Conservation (phyloP, 2,888 invertebrate species). For the Saturnia japonica region DNA sequence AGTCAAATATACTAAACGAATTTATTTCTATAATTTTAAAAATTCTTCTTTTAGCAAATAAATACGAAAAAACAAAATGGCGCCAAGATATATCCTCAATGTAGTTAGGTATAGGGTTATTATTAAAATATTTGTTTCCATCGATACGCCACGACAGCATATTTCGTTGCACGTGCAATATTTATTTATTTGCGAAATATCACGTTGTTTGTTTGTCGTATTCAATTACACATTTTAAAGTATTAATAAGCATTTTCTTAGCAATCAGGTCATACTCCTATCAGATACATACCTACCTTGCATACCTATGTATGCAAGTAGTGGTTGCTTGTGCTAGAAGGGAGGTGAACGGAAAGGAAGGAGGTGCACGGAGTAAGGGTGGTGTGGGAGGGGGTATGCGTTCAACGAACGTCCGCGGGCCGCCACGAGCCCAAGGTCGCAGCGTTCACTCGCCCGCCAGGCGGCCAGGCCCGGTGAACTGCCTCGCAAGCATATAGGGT, state of each 20-base stretch:
- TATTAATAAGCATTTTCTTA: constrained; percentile 48
- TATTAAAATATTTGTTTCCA: not conserved
- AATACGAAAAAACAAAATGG: not conserved
- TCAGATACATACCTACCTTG: no score
- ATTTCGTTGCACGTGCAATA: not conserved
- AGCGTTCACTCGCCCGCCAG: constrained; percentile 62
- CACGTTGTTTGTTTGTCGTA: not conserved
- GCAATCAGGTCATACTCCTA: constrained; percentile 66
- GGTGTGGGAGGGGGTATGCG: constrained; percentile 52
- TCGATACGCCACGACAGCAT: not conserved
- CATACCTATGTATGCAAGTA: no score
- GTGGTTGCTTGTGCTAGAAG: constrained; percentile 30
- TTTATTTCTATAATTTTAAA: no score
- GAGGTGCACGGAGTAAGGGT: constrained; percentile 17
- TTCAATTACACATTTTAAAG: not conserved
- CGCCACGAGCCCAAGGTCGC: constrained; percentile 77
- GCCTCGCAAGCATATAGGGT: no score
- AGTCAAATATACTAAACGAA: no score
- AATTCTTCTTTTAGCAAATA: not conserved
- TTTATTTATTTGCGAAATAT: not conserved
- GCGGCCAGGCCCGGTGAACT: constrained; percentile 34
- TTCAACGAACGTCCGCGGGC: constrained; percentile 81
- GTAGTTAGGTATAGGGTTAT: not conserved
- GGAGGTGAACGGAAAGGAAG: constrained; percentile 34
- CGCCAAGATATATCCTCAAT: not conserved